These are phyloP conservation scores for Melinopterus prodromus DNA, from an alignment of 2,888 invertebrate genomes.

Conservation along the genomic window DNA sequence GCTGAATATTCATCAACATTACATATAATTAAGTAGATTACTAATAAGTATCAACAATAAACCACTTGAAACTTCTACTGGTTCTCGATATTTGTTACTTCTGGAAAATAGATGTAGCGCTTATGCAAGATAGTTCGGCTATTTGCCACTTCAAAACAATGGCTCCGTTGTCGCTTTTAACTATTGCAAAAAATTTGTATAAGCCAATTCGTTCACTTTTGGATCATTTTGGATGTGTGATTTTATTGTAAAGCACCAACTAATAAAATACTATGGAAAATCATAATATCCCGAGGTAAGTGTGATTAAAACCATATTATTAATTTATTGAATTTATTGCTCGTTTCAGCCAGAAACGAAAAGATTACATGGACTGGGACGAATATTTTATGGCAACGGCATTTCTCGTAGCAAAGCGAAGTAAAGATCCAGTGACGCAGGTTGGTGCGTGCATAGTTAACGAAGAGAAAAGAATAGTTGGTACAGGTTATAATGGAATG, in stretches of 20 bases:
- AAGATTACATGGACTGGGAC: constrained; percentile 81
- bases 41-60: too few species aligned
- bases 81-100: neutral
- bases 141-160: neutral
- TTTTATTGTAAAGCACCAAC: neutral
- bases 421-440: constrained; percentile 94
- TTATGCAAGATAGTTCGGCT: too few species aligned
- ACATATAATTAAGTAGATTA: neutral
- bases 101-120: neutral
- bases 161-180: neutral
- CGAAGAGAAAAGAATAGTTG: constrained; percentile 85
- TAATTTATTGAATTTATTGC: neutral
- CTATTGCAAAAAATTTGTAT: constrained; percentile 6
- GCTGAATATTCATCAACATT: neutral
- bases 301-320: neutral
- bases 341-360: constrained; percentile 61
- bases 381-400: constrained; percentile 98
- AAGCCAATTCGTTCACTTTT: neutral
- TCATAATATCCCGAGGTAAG: neutral
- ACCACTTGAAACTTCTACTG: too few species aligned
- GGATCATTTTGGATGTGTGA: neutral
- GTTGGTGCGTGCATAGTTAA: constrained; percentile 97
- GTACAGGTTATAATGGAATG: constrained; percentile 97
- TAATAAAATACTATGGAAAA: neutral
- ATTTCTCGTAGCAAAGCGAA: constrained; percentile 88